A percentile compares a stretch with the other conserved stretches of the same genome.
phyloP scores from a whole-genome alignment of 2,113 vertebrate species.

The Corydoras sp. region DNA sequence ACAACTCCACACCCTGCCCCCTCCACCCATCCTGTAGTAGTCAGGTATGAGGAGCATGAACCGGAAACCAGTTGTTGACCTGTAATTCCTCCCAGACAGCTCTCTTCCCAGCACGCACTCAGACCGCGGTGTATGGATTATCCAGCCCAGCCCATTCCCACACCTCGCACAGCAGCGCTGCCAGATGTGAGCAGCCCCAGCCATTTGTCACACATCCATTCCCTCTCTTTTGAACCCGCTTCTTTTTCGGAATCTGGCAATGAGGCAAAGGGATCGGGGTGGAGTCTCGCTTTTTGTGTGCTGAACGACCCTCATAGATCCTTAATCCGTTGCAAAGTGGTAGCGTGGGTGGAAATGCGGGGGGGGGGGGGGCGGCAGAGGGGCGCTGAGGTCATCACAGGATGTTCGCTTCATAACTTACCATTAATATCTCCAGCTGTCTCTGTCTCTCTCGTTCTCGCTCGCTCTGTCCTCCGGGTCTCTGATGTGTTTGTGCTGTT shows the following conservation, averaged over 20 bases:
- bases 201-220: conserved; percentile 35
- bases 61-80: conserved; percentile 33
- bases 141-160: conserved; percentile 23
- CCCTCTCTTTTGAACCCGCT: background rate
- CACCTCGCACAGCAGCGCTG: conserved; percentile 27
- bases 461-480: conserved; percentile 25
- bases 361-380: conserved; percentile 14
- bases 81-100: conserved; percentile 15
- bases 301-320: background rate
- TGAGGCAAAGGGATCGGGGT: background rate
- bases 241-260: conserved; percentile 18
- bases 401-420: conserved; percentile 43
- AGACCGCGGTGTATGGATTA: conserved; percentile 31
- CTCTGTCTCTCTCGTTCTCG: conserved; percentile 10
- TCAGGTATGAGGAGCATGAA: conserved; percentile 16
- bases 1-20: background rate
- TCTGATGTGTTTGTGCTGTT: background rate
- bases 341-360: background rate
- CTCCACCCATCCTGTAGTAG: background rate
- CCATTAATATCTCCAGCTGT: conserved; percentile 30
- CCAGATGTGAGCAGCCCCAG: conserved; percentile 39
- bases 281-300: conserved; percentile 5
- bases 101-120: conserved; percentile 2
- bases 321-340: conserved; percentile 29
- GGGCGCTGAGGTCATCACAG: conserved; percentile 38